Evolutionary conservation across 2,888 invertebrate genomes (phyloP).

Genomic region (Caenorhabditis angaria): DNA sequence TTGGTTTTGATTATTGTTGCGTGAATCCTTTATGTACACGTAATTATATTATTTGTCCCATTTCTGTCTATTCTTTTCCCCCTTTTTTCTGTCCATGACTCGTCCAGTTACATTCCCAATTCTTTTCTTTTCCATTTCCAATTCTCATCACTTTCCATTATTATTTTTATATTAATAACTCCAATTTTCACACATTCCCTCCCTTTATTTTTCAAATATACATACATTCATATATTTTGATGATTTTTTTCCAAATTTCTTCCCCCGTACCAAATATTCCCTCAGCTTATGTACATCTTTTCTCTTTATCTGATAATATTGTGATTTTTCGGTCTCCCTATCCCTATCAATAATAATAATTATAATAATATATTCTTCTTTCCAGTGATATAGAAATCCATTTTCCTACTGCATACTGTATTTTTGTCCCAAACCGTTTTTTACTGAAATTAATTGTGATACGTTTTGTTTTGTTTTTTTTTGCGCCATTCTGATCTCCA

Average conservation of each 20-base stretch:
- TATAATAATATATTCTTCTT: background rate
- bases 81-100: too few species aligned
- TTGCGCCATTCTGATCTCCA: background rate
- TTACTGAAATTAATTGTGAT: slow-evolving; percentile 1
- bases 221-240: too few species aligned
- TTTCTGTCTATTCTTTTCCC: too few species aligned
- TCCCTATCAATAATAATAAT: background rate
- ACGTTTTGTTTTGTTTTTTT: background rate
- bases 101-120: too few species aligned
- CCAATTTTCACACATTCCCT: too few species aligned
- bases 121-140: too few species aligned
- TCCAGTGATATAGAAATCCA: background rate
- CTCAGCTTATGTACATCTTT: background rate
- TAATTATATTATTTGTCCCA: too few species aligned
- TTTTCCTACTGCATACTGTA: background rate
- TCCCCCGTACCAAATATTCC: background rate
- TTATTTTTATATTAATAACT: too few species aligned
- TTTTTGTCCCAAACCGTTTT: background rate
- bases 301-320: background rate
- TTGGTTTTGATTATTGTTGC: too few species aligned
- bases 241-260: background rate
- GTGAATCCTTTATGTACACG: too few species aligned
- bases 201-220: too few species aligned
- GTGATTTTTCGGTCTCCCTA: background rate
- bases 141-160: too few species aligned